A percentile compares a stretch with the other conserved stretches of the same genome.
These are phyloP conservation scores for Mesocricetus auratus DNA, from an alignment of 2,113 vertebrate genomes.

Conservation along the genomic window DNA sequence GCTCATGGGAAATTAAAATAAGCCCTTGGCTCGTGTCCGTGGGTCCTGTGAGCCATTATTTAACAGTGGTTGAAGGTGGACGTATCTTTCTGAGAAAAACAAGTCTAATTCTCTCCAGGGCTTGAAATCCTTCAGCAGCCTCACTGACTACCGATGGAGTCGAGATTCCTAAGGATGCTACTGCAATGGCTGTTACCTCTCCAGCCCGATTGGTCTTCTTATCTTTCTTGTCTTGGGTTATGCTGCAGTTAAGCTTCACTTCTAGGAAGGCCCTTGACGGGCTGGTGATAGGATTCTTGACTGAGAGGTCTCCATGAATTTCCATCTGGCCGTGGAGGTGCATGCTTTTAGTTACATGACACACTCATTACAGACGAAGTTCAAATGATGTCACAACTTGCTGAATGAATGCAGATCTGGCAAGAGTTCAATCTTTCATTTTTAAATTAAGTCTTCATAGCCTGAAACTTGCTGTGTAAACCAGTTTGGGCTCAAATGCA, in stretches of 20 bases:
- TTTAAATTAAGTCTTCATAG: background rate
- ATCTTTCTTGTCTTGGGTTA: background rate
- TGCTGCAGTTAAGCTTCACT: background rate
- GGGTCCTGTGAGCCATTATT: background rate
- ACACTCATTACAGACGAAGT: background rate
- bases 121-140: constrained; percentile 48
- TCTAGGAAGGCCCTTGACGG: constrained; percentile 12
- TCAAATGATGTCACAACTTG: background rate
- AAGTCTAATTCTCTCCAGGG: constrained; percentile 40
- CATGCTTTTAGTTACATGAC: background rate
- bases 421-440: background rate
- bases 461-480: background rate
- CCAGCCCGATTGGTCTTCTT: background rate
- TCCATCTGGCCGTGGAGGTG: too few species aligned
- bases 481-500: background rate
- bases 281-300: background rate
- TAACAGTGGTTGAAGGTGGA: background rate
- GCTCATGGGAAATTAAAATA: constrained; percentile 39
- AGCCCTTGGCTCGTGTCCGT: background rate
- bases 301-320: background rate
- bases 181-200: background rate
- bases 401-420: background rate
- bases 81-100: constrained; percentile 17
- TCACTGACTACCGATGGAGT: constrained; percentile 21
- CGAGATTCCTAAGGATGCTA: background rate